Conservation (phyloP, 1,140 invertebrate species). For the Portunus trituberculatus region DNA sequence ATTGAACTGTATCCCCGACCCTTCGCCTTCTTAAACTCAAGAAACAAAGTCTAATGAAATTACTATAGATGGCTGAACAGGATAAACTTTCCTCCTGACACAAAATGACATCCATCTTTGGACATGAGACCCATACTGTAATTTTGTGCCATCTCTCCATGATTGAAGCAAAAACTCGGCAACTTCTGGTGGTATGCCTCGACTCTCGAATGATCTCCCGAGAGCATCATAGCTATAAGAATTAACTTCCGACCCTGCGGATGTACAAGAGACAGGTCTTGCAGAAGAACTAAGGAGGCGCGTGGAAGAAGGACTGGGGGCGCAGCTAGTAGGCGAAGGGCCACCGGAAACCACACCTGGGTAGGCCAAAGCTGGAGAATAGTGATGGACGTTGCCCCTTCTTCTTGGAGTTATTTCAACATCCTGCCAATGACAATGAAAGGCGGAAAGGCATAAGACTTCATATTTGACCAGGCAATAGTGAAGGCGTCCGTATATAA, state of each 20-base stretch:
- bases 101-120: background rate
- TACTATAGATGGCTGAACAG: background rate
- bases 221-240: background rate
- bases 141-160: background rate
- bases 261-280: background rate
- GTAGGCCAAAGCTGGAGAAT: slow-evolving; percentile 31
- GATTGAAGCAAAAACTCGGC: background rate
- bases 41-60: no score
- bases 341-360: background rate
- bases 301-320: no score
- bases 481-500: background rate
- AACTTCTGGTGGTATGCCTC: background rate
- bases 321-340: no score
- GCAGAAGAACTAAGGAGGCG: no score
- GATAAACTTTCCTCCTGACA: background rate
- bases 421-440: no score
- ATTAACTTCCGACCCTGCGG: background rate
- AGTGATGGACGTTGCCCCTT: no score
- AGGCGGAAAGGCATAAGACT: background rate
- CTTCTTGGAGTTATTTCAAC: no score
- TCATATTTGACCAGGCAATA: background rate
- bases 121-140: background rate
- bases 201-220: background rate
- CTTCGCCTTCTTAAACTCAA: no score
- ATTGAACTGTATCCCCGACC: no score